Evolutionary conservation across 2,113 vertebrate species (phyloP), one percentile per base, ranked within the genome.

Genomic region (Microcebus ravelobensis): DNA sequence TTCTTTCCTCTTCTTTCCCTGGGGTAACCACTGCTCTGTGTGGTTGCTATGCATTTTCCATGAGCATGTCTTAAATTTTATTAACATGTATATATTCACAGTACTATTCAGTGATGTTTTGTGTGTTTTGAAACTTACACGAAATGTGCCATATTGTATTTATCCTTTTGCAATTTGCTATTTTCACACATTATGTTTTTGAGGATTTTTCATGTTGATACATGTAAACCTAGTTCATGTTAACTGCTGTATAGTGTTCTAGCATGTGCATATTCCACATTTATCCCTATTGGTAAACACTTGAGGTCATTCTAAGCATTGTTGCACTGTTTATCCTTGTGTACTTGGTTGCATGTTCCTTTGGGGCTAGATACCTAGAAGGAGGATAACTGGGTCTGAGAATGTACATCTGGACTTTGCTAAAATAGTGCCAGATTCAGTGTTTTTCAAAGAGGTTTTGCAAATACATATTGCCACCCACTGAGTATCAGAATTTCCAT

Each of bases 381-480:
- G 48, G 74, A 94, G 71, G 74, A 5, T 55, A 67, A 88, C 42
- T 77, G 55, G 20, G 59, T 74, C 36, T 76, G 36, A 48, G 61
- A 34, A 4, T 15, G 7, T 36, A 39, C 77, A 74, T 93, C 90
- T 85, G 82, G 65, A 67, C 63, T 91, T 93, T 39, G 52, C 85
- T 94, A 73, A 79, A 84, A 45, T 45, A 52, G 45, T 71, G 84
- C 76, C 87, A 90, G 85, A 21, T 25, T 61, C 9, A 29, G 61
- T 63, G 14, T 81, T 95, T 80, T 73, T 94, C 82, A 70, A 27
- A 90, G 67, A 83, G 71, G 61, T 61, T 95, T 92, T 84, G 73
- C 61, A 88, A 83, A 77, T 91, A 52, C 2, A 14, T 25, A 23
- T 63, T 34, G 74, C 94, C 80, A 74, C 77, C 91, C 84, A 20